These are phyloP conservation scores for Sylvicola cinctus DNA, from an alignment of 2,888 invertebrate genomes.

Conservation along the genomic window DNA sequence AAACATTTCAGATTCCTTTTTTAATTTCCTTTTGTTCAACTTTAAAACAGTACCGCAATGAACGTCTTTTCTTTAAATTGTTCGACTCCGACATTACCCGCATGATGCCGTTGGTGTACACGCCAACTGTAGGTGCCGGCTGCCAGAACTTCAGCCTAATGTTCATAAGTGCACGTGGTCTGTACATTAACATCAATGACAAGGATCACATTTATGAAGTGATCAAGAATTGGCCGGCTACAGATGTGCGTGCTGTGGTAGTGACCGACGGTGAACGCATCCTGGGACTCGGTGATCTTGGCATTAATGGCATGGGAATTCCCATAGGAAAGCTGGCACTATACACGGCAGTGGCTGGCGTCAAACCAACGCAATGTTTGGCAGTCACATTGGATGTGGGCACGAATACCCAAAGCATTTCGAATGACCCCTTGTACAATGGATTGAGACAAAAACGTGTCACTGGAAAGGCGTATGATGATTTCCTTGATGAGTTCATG, in stretches of 20 bases:
- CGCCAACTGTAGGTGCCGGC: conserved; percentile 92
- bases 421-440: conserved; percentile 89
- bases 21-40: too few species aligned
- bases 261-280: conserved; percentile 98
- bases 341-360: conserved; percentile 92
- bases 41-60: too few species aligned
- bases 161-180: conserved; percentile 74
- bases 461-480: conserved; percentile 71
- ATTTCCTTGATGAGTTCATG: conserved; percentile 96
- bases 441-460: conserved; percentile 73
- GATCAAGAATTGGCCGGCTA: conserved; percentile 64
- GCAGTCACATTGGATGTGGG: conserved; percentile 88
- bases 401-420: conserved; percentile 64
- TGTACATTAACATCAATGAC: conserved; percentile 93
- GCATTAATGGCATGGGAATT: conserved; percentile 97
- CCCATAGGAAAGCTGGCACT: conserved; percentile 92
- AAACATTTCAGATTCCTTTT: too few species aligned
- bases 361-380: conserved; percentile 86
- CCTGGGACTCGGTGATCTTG: conserved; percentile 90
- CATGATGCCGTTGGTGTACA: conserved; percentile 97
- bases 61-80: conserved; percentile 85
- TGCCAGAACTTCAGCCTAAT: conserved; percentile 94
- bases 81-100: conserved; percentile 69
- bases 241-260: conserved; percentile 70
- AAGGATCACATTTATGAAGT: conserved; percentile 88